phyloP scores from a whole-genome alignment of 2,113 vertebrate species.

The Podocnemis expansa region DNA sequence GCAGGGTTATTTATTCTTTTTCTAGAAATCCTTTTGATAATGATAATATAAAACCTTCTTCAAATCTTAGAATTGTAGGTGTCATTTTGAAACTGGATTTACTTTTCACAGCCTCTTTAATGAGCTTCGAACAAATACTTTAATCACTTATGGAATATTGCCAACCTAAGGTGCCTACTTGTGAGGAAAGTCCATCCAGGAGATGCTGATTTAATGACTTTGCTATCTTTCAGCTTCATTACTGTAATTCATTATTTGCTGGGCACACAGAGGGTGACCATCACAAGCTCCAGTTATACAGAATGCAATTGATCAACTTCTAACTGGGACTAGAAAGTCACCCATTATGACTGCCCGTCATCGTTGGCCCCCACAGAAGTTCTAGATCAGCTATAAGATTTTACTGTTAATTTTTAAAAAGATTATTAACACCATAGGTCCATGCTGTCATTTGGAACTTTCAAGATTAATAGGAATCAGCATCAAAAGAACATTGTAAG shows the following conservation, averaged over 20 bases:
- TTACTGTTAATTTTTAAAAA: not conserved
- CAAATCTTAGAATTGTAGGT: not conserved
- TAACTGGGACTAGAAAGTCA: not conserved
- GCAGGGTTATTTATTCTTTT: not conserved
- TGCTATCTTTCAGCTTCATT: not conserved
- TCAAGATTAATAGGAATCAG: not conserved
- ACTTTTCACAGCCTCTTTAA: not conserved
- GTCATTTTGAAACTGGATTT: not conserved
- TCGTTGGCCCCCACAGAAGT: not conserved
- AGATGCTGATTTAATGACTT: not conserved
- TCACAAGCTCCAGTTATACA: not conserved
- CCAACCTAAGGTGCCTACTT: not conserved
- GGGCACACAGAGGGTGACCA: not conserved
- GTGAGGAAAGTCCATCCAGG: not conserved
- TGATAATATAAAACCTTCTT: not conserved
- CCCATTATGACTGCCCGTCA: not conserved
- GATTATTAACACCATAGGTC: not conserved
- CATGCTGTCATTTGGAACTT: not conserved
- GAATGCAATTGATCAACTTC: not conserved
- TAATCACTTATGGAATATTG: not conserved
- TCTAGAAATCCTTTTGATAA: not conserved
- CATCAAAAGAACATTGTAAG: not conserved
- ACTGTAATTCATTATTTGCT: not conserved
- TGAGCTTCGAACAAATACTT: not conserved
- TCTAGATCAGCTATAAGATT: not conserved